Evolutionary conservation across 2,888 invertebrate genomes (phyloP).

Genomic region (Nymphalis c-album): DNA sequence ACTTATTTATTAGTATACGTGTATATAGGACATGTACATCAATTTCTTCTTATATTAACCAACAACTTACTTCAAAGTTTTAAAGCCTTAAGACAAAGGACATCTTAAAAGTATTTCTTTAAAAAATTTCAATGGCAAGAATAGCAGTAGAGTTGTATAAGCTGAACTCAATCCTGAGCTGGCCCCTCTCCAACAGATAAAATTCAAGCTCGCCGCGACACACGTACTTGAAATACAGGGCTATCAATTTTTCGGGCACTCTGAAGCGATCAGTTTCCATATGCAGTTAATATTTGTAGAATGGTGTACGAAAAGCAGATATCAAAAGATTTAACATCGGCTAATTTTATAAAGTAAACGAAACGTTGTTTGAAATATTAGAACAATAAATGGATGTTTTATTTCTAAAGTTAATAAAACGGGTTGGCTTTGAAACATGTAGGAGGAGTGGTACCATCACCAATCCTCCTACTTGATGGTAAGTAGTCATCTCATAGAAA

Average conservation of each 20-base stretch:
- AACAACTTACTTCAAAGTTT: neutral
- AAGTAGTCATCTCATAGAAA: too few relatives aligned
- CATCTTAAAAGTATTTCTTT: constrained; percentile 45
- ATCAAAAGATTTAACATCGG: neutral
- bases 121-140: constrained; percentile 47
- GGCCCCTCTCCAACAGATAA: constrained; percentile 63
- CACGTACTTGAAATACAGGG: constrained; percentile 31
- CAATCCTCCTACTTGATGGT: too few relatives aligned
- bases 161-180: constrained; percentile 54
- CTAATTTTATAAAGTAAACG: neutral
- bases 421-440: too few relatives aligned
- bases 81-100: constrained; percentile 19
- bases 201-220: constrained; percentile 51
- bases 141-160: constrained; percentile 53
- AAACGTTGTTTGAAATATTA: too few relatives aligned
- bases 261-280: constrained; percentile 21
- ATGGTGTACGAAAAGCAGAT: neutral
- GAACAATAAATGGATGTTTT: too few relatives aligned
- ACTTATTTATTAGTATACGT: too few relatives aligned
- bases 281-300: constrained; percentile 18
- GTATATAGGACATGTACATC: too few relatives aligned
- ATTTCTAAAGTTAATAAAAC: too few relatives aligned
- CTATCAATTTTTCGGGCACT: constrained; percentile 27
- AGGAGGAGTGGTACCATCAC: too few relatives aligned
- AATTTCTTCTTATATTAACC: too few relatives aligned